Evolutionary conservation across 2,888 invertebrate species (phyloP).

Genomic region (Hydriomena furcata): DNA sequence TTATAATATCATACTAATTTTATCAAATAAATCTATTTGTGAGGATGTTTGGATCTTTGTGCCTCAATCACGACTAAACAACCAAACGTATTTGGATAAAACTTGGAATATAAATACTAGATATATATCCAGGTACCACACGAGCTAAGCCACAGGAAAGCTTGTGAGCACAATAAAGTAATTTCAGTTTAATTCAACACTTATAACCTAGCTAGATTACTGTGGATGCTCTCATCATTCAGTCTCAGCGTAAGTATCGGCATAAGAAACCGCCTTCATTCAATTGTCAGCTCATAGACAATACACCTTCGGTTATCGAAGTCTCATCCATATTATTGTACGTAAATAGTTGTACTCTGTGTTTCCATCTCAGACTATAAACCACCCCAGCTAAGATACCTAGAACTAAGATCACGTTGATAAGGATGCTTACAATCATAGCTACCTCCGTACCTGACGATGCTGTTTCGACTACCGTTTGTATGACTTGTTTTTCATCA

Average conservation of each 20-base stretch:
- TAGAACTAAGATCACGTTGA: constrained; percentile 56
- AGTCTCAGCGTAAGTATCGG: neutral
- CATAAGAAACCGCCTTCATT: neutral
- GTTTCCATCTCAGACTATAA: constrained; percentile 50
- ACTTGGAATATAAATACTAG: no score
- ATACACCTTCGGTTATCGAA: constrained; percentile 45
- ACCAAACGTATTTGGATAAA: no score
- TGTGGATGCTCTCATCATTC: neutral
- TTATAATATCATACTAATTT: no score
- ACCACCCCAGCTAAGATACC: constrained; percentile 45
- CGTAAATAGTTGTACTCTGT: constrained; percentile 48
- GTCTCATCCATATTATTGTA: constrained; percentile 52
- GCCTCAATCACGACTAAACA: no score
- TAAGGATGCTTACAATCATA: constrained; percentile 53
- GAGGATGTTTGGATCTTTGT: no score
- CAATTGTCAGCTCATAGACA: constrained; percentile 40
- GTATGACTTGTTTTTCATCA: neutral
- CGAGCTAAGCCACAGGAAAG: no score
- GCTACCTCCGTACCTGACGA: constrained; percentile 37
- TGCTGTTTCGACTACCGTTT: neutral
- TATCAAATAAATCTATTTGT: no score
- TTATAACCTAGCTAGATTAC: no score
- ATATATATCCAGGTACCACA: no score
- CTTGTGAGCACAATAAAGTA: no score
- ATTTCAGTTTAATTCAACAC: no score